These are phyloP conservation scores for Conchocele bisecta DNA, from an alignment of 2,888 invertebrate genomes.

Conservation along the genomic window DNA sequence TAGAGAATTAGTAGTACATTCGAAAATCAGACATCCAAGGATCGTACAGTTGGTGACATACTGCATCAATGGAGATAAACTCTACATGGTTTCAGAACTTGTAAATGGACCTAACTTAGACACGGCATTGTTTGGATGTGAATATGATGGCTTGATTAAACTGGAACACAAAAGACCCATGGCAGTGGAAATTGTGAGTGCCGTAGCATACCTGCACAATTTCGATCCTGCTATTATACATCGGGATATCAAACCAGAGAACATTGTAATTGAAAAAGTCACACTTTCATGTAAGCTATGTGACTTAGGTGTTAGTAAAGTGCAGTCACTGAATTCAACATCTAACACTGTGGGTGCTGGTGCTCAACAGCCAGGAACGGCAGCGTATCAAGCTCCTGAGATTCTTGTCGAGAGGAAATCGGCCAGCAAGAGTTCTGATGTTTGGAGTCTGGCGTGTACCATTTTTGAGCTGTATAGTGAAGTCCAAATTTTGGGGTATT, in stretches of 20 bases:
- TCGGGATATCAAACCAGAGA: conserved; percentile 40
- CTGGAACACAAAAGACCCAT: neutral
- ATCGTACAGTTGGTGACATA: conserved; percentile 32
- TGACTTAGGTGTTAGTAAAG: conserved; percentile 21
- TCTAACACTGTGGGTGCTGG: neutral
- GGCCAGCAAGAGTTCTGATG: neutral
- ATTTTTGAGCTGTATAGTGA: neutral
- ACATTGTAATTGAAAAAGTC: conserved; percentile 18
- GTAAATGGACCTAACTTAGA: conserved; percentile 19
- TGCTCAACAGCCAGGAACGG: neutral
- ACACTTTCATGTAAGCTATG: neutral
- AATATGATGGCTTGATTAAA: neutral
- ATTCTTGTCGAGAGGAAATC: neutral
- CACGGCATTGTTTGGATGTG: neutral
- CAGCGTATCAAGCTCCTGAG: conserved; percentile 10
- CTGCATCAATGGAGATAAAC: neutral
- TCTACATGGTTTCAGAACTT: conserved; percentile 10
- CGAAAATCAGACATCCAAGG: conserved; percentile 29
- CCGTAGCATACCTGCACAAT: conserved; percentile 26
- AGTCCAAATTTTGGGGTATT: neutral
- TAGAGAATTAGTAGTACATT: conserved; percentile 23
- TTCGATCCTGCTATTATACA: conserved; percentile 20
- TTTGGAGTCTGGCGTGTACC: neutral
- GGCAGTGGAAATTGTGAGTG: neutral
- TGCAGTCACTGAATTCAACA: neutral